Base-by-base conservation (phyloP, 2,113 vertebrate species). In the Apodemus speciosus region DNA sequence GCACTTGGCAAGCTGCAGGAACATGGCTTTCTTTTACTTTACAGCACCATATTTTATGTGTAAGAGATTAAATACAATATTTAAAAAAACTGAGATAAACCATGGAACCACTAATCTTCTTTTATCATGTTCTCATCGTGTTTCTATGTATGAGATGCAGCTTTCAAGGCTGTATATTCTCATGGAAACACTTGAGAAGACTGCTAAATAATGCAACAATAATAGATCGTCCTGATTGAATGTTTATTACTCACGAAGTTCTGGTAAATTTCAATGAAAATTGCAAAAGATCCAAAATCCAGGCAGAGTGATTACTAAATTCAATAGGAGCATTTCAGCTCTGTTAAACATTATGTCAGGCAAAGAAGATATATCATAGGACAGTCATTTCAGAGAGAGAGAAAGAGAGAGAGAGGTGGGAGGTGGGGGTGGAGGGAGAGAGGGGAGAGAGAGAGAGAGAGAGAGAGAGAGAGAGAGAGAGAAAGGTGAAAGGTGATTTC, bases 41-140 rank as follows among this genome's bases (percentile, higher is more conserved):
- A 38, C 73, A 75, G 60, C 64, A 66, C 64, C 73, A 58, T 89
- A 40, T 89, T 92, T 94, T 93, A 10, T 80, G 75, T 91, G 25
- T 89, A 43, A 76, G 53, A 89, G 51, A 35, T 81, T 51, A 91
- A 51, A 83, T 72, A 35, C 27, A 64, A 4, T 87, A 80, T 90
- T 91, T 23, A 60, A 75, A 3, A 64, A 73, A 94, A 43, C 9
- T 91, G 53, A 94, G 21, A 75, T 85, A 86, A 83, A 91, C 64
- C 83, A 13, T 56, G 51, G 11, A 69, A 56, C 4, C 46, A 76
- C 93, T 92, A 71, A 89, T 95, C 95, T 95, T 94, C 68, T 64
- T 88, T 76, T 62, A 92, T 35, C 2, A 77, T n/a, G 23, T 93
- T 73, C 64, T 89, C 69, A 72, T 38, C 38, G 11, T 66, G n/a